Base-by-base conservation (phyloP, 2,888 invertebrate genomes). In the Eudasyphora cyanicolor region DNA sequence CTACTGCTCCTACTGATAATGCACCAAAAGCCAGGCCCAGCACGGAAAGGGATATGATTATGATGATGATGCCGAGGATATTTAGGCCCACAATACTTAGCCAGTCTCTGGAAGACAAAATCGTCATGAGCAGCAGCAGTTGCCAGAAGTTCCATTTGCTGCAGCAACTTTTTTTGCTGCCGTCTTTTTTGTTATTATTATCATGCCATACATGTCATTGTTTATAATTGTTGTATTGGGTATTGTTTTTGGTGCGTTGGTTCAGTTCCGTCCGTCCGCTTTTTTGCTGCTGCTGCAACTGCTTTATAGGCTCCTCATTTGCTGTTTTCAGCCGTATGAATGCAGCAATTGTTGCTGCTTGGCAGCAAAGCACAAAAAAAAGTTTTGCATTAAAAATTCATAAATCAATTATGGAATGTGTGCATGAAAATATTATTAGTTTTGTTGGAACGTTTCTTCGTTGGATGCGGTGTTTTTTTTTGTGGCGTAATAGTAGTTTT, bases 331-430 rank as follows among this genome's bases (percentile, higher is more conserved):
- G 27, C 73, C 49, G 70, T 60, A 45, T 76, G 42, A 19, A 14
- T 73, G 19, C 42, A 73, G 49, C 27, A 69, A 24, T 19, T 35
- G 27, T n/a, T 75, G 38, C 85, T 85, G 86, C 85, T 86, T 86
- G 86, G 73, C 45, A 73, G 51, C 0, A 74, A n/a, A n/a, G 7
- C 5, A 80, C 76, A 71, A 78, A 77, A 82, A n/a, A 75, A 83
- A 85, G 87, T 88, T 89, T 90, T 89, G 88, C 90, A 90, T 90
- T 90, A 90, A 89, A 89, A 90, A 90, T 90, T 90, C 90, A 90
- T 90, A 90, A 90, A 90, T 90, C 90, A 90, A 90, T 90, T 90
- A 90, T 90, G 90, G 90, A 90, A 90, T 90, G 90, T 89, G 89
- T 88, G 85, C 89, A 90, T 88, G 89, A 90, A 90, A 89, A 86